Base-by-base conservation (phyloP, 2,888 invertebrate genomes). In the Eurytoma californica region DNA sequence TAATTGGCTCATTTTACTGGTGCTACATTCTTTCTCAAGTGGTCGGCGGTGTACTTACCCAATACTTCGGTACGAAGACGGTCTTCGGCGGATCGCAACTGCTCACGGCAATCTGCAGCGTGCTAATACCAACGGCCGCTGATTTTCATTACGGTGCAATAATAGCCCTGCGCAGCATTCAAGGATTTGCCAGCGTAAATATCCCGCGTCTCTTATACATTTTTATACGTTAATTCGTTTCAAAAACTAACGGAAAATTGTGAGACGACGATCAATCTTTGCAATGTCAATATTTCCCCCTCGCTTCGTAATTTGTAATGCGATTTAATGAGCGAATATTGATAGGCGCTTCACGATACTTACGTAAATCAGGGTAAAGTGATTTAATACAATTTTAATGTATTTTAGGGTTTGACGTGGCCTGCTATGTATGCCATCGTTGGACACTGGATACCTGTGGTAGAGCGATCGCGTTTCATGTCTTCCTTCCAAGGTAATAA, bases 341-440 rank as follows among this genome's bases (percentile, higher is more conserved):
- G 39, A 39, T 39, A 30, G 30, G 30, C 30, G 30, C 30, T 30
- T 30, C 3, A 24, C 24, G 24, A 24, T 24, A 24, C 24, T 24
- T 30, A 30, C 30, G 13, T 20, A 51, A 51, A 69, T n/a, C 12
- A 4, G 30, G 30, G 13, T 47, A 58, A 69, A 70, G 47, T 53
- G 28, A 13, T 28, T 49, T 14, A 60, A 20, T 14, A n/a, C 16
- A 57, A n/a, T 51, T 51, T 61, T 51, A 12, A 0, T 58, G 16
- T n/a, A 69, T 28, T 24, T 9, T 82, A 93, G 93, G 94, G 94
- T 47, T 88, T 94, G 76, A 95, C 94, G 14, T 95, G 94, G 94
- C 94, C 94, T 16, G 94, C 94, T 0, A 95, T 95, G 94, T 95
- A 94, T 86, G 94, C 94, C 0, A 91, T 94, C 78, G 94, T 94